Conservation (phyloP, 2,113 vertebrate species). For the Trematomus loennbergii region DNA sequence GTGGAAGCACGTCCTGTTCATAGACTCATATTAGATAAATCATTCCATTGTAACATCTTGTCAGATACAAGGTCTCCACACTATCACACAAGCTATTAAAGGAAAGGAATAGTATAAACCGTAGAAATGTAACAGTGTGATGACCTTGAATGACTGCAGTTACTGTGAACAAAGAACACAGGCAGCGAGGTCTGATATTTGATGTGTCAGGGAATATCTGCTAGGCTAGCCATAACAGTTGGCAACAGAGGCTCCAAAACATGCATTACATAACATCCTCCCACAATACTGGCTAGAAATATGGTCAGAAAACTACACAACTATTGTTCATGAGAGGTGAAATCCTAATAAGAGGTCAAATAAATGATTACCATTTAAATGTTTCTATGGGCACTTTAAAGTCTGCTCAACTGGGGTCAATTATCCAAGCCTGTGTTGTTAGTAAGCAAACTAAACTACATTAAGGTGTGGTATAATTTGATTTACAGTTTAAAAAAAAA, state of each 20-base stretch:
- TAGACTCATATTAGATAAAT: background rate
- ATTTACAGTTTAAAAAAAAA: background rate
- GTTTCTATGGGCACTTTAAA: background rate
- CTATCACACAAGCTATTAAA: background rate
- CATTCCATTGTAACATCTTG: background rate
- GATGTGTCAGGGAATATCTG: slow-evolving; percentile 6
- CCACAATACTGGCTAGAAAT: slow-evolving; percentile 1
- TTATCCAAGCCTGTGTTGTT: background rate
- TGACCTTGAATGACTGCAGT: background rate
- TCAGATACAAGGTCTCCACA: background rate
- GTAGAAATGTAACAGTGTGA: background rate
- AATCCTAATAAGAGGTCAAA: too few species aligned
- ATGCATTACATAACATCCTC: slow-evolving; percentile 18
- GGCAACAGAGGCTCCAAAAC: slow-evolving; percentile 9
- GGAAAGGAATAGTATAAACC: background rate
- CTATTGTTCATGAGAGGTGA: too few species aligned
- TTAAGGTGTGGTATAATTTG: background rate
- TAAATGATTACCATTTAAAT: too few species aligned
- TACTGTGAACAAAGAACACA: background rate
- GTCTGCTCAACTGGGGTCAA: background rate
- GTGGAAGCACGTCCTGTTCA: too few species aligned
- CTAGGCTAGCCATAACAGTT: background rate
- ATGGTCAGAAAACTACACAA: background rate
- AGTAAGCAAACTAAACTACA: background rate
- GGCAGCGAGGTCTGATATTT: background rate